These are phyloP conservation scores for Parazoanthus swiftii DNA, from an alignment of 92 coral and sea anemone species.

Conservation along the genomic window DNA sequence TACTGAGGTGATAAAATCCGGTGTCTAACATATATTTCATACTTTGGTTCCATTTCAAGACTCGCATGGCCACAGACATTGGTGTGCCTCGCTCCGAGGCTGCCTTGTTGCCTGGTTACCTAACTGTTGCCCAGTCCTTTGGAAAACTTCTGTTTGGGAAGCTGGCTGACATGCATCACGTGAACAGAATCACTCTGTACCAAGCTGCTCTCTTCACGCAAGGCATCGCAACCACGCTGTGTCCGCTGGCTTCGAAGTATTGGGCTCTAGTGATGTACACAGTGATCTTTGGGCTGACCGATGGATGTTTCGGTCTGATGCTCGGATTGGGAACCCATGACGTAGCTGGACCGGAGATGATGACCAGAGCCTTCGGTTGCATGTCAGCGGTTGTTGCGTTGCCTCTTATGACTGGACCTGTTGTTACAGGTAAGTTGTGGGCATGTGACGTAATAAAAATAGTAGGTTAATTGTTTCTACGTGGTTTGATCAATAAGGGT, in stretches of 20 bases:
- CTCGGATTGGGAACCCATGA: constrained; percentile 39
- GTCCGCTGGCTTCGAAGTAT: constrained; percentile 24
- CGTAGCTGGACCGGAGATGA: constrained; percentile 33
- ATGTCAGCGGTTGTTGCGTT: constrained; percentile 28
- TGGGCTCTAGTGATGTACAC: constrained; percentile 39
- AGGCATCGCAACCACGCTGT: constrained; percentile 39
- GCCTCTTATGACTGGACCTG: constrained; percentile 32
- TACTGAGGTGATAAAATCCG: constrained; percentile 20
- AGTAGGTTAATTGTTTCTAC: background rate
- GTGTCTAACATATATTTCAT: constrained; percentile 29
- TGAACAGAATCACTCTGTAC: constrained; percentile 29
- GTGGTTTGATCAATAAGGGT: background rate
- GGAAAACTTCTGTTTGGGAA: constrained; percentile 37
- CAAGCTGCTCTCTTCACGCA: constrained; percentile 34
- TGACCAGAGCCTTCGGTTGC: constrained; percentile 40
- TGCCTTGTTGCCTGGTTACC: constrained; percentile 35
- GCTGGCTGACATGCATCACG: constrained; percentile 17
- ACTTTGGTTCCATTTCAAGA: constrained; percentile 42
- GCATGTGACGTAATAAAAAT: background rate
- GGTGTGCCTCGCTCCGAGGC: constrained; percentile 44
- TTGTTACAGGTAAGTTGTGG: constrained; percentile 22
- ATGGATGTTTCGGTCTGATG: constrained; percentile 34
- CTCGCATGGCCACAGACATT: constrained; percentile 37
- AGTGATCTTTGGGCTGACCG: constrained; percentile 27
- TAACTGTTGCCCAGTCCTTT: constrained; percentile 40